A percentile compares a stretch with the other conserved stretches of the same genome.
Conservation (phyloP, 2,888 invertebrate species). For the Salpingus planirostris region DNA sequence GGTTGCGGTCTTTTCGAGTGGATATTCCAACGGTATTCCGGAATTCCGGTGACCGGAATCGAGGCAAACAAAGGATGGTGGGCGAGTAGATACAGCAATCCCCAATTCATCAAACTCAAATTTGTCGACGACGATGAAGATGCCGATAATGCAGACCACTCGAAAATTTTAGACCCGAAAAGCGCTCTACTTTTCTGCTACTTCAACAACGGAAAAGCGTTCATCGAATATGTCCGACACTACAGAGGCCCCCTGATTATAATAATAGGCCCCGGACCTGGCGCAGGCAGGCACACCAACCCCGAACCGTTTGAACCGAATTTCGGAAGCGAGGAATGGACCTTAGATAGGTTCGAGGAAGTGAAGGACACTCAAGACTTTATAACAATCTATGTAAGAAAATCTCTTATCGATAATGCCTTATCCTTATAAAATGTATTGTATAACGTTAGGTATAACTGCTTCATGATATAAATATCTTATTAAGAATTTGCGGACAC, state of each 20-base stretch:
- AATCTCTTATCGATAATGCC: no score
- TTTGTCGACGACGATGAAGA: conserved; percentile 39
- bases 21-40: conserved; percentile 58
- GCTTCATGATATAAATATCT: no score
- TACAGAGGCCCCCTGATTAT: conserved; percentile 58
- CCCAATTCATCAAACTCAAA: conserved; percentile 57
- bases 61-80: conserved; percentile 79
- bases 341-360: conserved; percentile 47
- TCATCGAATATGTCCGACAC: conserved; percentile 55
- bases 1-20: conserved; percentile 77
- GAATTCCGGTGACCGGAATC: conserved; percentile 56
- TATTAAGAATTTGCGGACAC: no score
- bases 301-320: conserved; percentile 58
- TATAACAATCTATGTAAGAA: conserved; percentile 52
- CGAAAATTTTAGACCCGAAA: conserved; percentile 25
- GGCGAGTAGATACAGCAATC: conserved; percentile 65
- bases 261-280: conserved; percentile 63
- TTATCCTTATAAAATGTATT: no score
- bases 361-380: conserved; percentile 55
- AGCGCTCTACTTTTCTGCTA: conserved; percentile 71
- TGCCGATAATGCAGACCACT: no score
- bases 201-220: conserved; percentile 65
- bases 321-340: conserved; percentile 47
- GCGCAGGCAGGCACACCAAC: conserved; percentile 57
- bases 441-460: no score